These are phyloP conservation scores for Leptoteleia sp. DNA, from an alignment of 1,140 invertebrate genomes.

Conservation along the genomic window DNA sequence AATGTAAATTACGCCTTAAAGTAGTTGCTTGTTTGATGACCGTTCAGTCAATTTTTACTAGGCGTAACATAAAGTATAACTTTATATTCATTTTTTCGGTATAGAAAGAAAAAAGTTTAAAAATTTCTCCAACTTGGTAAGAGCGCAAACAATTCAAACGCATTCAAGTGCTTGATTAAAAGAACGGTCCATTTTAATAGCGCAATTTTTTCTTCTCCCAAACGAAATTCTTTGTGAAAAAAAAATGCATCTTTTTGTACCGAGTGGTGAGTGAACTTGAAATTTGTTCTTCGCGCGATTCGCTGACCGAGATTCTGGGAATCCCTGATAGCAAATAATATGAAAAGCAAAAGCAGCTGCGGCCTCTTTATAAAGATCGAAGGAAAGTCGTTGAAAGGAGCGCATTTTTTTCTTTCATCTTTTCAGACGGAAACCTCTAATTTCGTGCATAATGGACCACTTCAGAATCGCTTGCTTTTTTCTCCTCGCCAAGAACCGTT, in stretches of 20 bases:
- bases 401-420: slow-evolving; percentile 64
- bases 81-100: no score
- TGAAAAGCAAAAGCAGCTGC: slow-evolving; percentile 67
- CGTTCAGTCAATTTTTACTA: no score
- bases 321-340: slow-evolving; percentile 61
- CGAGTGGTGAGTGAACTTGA: slow-evolving; percentile 39
- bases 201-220: slow-evolving; percentile 19
- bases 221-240: slow-evolving; percentile 26
- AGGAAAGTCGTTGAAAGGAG: slow-evolving; percentile 66
- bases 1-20: no score
- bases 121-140: no score
- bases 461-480: slow-evolving; percentile 57
- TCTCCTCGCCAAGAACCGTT: slow-evolving; percentile 54
- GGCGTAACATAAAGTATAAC: no score
- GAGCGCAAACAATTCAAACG: slow-evolving; percentile 1
- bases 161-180: slow-evolving; percentile 22
- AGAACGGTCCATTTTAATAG: no score
- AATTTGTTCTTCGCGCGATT: slow-evolving; percentile 34
- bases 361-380: slow-evolving; percentile 22
- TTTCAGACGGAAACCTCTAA: slow-evolving; percentile 73
- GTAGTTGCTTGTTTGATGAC: no score
- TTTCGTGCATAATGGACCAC: slow-evolving; percentile 75
- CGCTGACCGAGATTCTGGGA: slow-evolving; percentile 60
- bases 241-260: slow-evolving; percentile 20
- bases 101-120: no score